Conservation (phyloP, 2,888 invertebrate species). For the Sminthurinus aureus region DNA sequence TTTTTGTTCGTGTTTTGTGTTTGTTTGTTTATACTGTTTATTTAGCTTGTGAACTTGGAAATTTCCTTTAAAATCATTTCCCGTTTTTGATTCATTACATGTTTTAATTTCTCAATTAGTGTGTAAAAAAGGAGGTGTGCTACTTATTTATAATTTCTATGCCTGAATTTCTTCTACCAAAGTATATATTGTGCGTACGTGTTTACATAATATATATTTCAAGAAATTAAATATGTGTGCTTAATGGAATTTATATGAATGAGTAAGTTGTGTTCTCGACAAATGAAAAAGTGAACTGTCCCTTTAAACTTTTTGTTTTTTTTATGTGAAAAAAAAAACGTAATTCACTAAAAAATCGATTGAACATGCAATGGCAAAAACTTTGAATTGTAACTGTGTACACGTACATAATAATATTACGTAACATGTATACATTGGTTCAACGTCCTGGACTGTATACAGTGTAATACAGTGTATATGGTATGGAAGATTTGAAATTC, state of each 20-base stretch:
- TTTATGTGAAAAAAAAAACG: not conserved
- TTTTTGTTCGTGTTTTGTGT: not conserved
- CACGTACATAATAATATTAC: not conserved
- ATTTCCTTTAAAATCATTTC: not conserved
- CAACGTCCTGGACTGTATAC: no score
- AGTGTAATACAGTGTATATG: not conserved
- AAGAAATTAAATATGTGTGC: no score
- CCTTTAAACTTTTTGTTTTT: not conserved
- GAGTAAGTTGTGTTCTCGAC: not conserved
- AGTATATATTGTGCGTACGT: not conserved
- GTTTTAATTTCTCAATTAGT: not conserved
- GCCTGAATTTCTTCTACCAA: not conserved
- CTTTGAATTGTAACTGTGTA: not conserved
- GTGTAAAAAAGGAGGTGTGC: not conserved
- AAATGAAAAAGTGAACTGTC: not conserved
- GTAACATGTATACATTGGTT: no score
- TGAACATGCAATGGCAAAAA: constrained; percentile 1
- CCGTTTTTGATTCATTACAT: not conserved
- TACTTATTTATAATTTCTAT: not conserved
- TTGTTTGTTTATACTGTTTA: not conserved
- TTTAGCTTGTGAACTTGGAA: not conserved
- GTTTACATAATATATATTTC: not conserved
- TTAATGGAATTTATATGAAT: no score
- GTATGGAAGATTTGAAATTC: constrained; percentile 26
- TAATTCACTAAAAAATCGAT: not conserved